phyloP scores from a whole-genome alignment of 2,888 invertebrate genomes.

The Dryadula phaetusa region DNA sequence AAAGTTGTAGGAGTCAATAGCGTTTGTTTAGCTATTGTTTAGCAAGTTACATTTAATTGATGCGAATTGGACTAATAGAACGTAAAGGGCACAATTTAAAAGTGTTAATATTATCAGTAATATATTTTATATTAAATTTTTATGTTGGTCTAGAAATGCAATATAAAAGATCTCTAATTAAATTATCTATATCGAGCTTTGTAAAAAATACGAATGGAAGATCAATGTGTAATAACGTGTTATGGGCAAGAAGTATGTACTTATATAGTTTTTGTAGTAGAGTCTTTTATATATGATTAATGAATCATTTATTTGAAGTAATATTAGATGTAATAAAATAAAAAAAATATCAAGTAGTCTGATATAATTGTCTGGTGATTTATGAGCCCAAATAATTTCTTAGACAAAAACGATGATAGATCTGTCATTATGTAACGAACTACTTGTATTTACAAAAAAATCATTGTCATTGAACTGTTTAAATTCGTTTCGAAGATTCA shows the following conservation, averaged over 20 bases:
- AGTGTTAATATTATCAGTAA: background rate
- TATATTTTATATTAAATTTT: background rate
- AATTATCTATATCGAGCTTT: conserved; percentile 35
- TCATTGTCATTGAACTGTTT: conserved; percentile 13
- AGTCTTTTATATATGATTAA: conserved; percentile 12
- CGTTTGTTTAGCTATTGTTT: conserved; percentile 52
- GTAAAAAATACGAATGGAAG: conserved; percentile 38
- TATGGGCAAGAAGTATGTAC: conserved; percentile 20
- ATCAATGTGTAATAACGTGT: conserved; percentile 31
- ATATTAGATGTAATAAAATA: conserved; percentile 14
- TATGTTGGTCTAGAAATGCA: background rate
- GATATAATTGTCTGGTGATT: conserved; percentile 17
- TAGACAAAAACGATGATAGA: conserved; percentile 39
- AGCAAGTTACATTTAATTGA: conserved; percentile 48
- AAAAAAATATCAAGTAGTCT: conserved; percentile 1
- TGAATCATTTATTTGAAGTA: background rate
- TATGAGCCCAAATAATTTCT: conserved; percentile 13
- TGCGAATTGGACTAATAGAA: conserved; percentile 57
- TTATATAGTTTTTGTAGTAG: conserved; percentile 10
- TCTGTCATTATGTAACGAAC: conserved; percentile 13
- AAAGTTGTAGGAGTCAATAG: conserved; percentile 53
- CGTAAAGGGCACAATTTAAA: conserved; percentile 51
- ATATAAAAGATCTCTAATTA: background rate
- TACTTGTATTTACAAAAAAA: conserved; percentile 11
- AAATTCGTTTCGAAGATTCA: background rate